Percentiles rank a stretch among this genome's conserved stretches.
phyloP scores from a whole-genome alignment of 2,888 invertebrate species.

The Slavum lentiscoides region DNA sequence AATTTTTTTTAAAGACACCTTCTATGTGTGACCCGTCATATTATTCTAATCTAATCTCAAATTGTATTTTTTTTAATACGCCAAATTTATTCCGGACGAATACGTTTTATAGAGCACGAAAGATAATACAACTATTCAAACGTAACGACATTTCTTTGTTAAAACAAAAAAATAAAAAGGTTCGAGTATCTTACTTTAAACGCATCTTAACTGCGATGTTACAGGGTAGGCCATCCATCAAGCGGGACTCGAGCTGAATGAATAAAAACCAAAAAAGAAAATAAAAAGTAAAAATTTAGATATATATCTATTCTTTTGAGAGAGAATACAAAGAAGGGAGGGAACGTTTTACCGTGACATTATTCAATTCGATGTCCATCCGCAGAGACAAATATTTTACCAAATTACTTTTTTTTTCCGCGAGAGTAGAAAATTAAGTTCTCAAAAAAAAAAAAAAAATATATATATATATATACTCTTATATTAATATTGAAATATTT shows the following conservation, averaged over 20 bases:
- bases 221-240: conserved; percentile 38
- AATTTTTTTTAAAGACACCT: too few species aligned
- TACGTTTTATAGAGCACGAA: neutral
- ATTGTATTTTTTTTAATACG: neutral
- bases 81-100: conserved; percentile 32
- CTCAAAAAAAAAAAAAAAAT: too few species aligned
- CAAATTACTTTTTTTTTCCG: too few species aligned
- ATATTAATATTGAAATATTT: too few species aligned
- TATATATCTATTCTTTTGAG: neutral
- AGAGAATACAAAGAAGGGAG: too few species aligned
- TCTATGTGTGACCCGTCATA: neutral
- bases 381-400: too few species aligned
- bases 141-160: conserved; percentile 39
- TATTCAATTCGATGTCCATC: too few species aligned
- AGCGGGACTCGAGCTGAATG: conserved; percentile 25
- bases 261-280: conserved; percentile 23
- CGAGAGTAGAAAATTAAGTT: too few species aligned
- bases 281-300: neutral
- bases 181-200: conserved; percentile 23
- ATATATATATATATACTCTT: too few species aligned
- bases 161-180: conserved; percentile 29
- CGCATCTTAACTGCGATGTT: conserved; percentile 31
- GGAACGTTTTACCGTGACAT: too few species aligned
- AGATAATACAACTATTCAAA: conserved; percentile 35
- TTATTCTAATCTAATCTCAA: conserved; percentile 8